Base-by-base conservation (phyloP, 2,797 vertebrate species). In the Tenualosa ilisha region DNA sequence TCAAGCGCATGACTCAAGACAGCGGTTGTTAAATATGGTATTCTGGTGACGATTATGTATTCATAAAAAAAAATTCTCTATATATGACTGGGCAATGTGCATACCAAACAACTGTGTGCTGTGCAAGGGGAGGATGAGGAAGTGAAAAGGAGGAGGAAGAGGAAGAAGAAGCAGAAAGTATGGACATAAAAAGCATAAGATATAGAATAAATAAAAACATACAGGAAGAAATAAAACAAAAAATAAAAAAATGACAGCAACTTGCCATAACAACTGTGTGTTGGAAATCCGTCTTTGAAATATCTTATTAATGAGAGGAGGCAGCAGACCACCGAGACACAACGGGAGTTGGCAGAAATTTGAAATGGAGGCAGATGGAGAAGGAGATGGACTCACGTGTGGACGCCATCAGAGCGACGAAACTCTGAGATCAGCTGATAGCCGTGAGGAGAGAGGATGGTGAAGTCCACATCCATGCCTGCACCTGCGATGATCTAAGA, bases 381-480 rank as follows among this genome's bases (percentile, higher is more conserved):
- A 11, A 26, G n/a, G 15, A 6, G 15, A 6, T 0, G 24, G n/a
- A 95, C 97, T 94, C 82, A 98, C 97, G 96, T 95, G 83, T 98
- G 97, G 59, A 97, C 94, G 13, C 97, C 97, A 0, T 98, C 97
- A 0, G 97, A 97, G 88, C 94, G 96, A 0, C 97, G 95, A 37
- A 92, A 90, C 87, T 98, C 97, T 0, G 90, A 88, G 84, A 96
- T 86, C 83, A 97, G 88, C 68, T 90, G 90, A 87, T 90, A 83
- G 2, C 96, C 96, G 9, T 92, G 93, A 61, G 97, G 97, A 40
- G 96, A 97, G 84, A 93, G 15, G 91, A 98, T 86, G 79, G 93
- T 94, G 92, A 98, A 97, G 87, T 98, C 97, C 2, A 98, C 96
- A 4, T 98, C 97, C 94, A 98, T 94, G 0, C 97, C 97, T 0